Evolutionary conservation across 2,888 invertebrate genomes (phyloP).

Genomic region (Rhodophaea formosa): DNA sequence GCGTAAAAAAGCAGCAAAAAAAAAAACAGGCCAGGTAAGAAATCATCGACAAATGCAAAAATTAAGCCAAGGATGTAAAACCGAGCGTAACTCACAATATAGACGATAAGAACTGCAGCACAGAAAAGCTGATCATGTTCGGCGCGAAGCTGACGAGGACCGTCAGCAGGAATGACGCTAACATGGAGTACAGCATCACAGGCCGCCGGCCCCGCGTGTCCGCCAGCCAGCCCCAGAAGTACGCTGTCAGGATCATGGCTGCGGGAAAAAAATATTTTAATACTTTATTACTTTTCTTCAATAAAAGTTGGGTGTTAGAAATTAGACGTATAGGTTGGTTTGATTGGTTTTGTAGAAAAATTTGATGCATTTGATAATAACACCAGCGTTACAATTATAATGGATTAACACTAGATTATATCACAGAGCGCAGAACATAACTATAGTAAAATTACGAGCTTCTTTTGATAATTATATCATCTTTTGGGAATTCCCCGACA

Average conservation of each 20-base stretch:
- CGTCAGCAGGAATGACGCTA: slow-evolving; percentile 76
- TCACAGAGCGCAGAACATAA: neutral
- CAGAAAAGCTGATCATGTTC: slow-evolving; percentile 78
- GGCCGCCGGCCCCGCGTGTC: slow-evolving; percentile 87
- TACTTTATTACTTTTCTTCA: too few relatives aligned
- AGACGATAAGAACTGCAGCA: slow-evolving; percentile 84
- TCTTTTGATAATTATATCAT: neutral
- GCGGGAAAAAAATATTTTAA: slow-evolving; percentile 26
- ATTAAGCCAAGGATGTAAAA: too few relatives aligned
- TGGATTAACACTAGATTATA: too few relatives aligned
- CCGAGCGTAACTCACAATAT: slow-evolving; percentile 81
- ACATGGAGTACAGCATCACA: slow-evolving; percentile 75
- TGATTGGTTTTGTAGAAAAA: too few relatives aligned
- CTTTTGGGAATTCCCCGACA: neutral
- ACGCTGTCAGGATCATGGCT: slow-evolving; percentile 87
- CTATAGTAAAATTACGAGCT: neutral
- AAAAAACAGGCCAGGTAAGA: too few relatives aligned
- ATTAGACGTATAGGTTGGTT: too few relatives aligned
- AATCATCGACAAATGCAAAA: too few relatives aligned
- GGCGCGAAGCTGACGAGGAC: slow-evolving; percentile 82
- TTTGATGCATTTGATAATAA: too few relatives aligned
- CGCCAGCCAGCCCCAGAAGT: slow-evolving; percentile 90
- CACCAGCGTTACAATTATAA: too few relatives aligned
- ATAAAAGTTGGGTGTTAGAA: too few relatives aligned
- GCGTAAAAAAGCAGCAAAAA: too few relatives aligned